Evolutionary conservation across 2,797 vertebrate genomes (phyloP).

Genomic region (Labeo calbasu): DNA sequence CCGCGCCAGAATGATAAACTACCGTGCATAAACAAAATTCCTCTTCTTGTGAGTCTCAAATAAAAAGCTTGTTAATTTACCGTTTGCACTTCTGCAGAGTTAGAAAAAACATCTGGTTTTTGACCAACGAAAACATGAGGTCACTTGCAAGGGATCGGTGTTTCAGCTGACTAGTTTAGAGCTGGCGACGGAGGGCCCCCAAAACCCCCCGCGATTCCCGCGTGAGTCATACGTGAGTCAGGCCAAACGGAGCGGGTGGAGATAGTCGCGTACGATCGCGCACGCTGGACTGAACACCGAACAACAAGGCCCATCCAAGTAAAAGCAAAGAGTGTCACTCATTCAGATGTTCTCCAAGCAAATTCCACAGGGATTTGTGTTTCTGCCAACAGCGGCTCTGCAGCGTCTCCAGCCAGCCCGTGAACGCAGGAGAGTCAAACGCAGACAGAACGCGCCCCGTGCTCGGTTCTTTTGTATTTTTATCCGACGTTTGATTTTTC

Average conservation of each 20-base stretch:
- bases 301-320: conserved; percentile 3
- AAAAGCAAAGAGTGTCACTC: conserved; percentile 17
- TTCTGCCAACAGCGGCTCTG: conserved; percentile 20
- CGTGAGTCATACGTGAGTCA: conserved; percentile 45
- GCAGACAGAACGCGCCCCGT: not conserved
- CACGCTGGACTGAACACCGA: conserved; percentile 13
- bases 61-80: conserved; percentile 22
- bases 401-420: not conserved
- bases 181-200: not conserved
- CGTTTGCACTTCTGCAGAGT: not conserved
- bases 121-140: not conserved
- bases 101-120: not conserved
- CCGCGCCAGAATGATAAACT: conserved; percentile 34
- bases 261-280: not conserved
- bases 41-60: conserved; percentile 9
- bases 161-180: not conserved
- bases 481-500: not conserved
- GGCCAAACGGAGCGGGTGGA: not conserved
- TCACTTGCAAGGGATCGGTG: not conserved
- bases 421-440: not conserved
- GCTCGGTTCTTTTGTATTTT: not conserved
- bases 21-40: conserved; percentile 28
- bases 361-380: not conserved
- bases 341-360: conserved; percentile 20
- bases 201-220: conserved; percentile 12